Evolutionary conservation across 2,888 invertebrate genomes (phyloP).

Genomic region (Amphipoea lucens): DNA sequence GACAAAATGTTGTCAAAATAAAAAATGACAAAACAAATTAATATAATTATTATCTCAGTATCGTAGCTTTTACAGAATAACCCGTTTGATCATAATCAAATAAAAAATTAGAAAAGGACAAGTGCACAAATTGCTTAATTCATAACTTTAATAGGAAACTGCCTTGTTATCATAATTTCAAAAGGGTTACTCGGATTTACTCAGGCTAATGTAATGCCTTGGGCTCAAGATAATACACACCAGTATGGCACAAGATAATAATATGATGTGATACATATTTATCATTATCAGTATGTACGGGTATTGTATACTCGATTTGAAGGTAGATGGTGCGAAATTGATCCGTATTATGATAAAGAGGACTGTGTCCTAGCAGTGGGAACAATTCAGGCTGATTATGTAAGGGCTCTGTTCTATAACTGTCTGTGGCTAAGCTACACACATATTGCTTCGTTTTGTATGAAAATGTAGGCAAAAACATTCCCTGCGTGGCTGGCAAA

Average conservation of each 20-base stretch:
- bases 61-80: not conserved
- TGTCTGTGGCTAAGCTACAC: not conserved
- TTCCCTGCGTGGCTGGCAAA: not conserved
- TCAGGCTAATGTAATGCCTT: slow-evolving; percentile 52
- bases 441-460: too few relatives aligned
- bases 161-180: slow-evolving; percentile 19
- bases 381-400: too few relatives aligned
- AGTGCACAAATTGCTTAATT: slow-evolving; percentile 20
- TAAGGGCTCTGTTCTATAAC: too few relatives aligned
- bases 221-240: slow-evolving; percentile 15
- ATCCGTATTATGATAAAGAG: not conserved
- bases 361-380: too few relatives aligned
- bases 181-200: slow-evolving; percentile 43
- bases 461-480: not conserved
- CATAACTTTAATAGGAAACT: not conserved
- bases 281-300: not conserved
- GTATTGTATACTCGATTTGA: not conserved
- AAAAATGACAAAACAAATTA: too few relatives aligned
- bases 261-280: not conserved
- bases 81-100: not conserved
- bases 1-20: not conserved
- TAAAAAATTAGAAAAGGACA: slow-evolving; percentile 11
- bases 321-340: not conserved
- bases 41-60: too few relatives aligned
- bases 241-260: not conserved